Percentiles rank a stretch among this genome's conserved stretches.
Evolutionary conservation across 64 coral and sea anemone species (phyloP).

Genomic region (Actinia equina): DNA sequence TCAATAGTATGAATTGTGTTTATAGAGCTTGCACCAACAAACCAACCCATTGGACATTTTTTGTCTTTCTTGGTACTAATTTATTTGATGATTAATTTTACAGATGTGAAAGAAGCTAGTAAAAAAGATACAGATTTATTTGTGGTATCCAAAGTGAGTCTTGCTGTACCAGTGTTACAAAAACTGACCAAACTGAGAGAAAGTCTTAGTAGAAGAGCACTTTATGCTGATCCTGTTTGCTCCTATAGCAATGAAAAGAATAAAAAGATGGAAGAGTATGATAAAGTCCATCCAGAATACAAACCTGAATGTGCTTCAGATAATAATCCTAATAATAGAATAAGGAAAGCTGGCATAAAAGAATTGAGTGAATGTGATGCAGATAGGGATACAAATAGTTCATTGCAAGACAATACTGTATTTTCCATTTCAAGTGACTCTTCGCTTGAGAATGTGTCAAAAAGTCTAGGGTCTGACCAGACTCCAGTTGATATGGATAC

Average conservation of each 20-base stretch:
- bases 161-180: background rate
- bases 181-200: background rate
- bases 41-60: no score
- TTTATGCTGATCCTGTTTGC: background rate
- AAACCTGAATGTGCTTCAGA: background rate
- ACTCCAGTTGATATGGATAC: background rate
- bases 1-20: no score
- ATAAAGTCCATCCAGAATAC: background rate
- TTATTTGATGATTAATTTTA: background rate
- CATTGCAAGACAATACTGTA: background rate
- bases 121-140: background rate
- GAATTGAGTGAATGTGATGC: background rate
- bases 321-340: background rate
- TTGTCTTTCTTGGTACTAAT: background rate
- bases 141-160: background rate
- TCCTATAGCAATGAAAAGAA: background rate
- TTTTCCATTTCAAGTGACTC: background rate
- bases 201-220: slow-evolving; percentile 3
- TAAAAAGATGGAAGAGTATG: background rate
- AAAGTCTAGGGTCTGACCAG: background rate
- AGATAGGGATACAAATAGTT: background rate
- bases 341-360: background rate
- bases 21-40: no score
- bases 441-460: background rate
- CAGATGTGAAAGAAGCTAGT: background rate